Conservation (phyloP, 2,888 invertebrate species). For the Nymphalis polychloros region DNA sequence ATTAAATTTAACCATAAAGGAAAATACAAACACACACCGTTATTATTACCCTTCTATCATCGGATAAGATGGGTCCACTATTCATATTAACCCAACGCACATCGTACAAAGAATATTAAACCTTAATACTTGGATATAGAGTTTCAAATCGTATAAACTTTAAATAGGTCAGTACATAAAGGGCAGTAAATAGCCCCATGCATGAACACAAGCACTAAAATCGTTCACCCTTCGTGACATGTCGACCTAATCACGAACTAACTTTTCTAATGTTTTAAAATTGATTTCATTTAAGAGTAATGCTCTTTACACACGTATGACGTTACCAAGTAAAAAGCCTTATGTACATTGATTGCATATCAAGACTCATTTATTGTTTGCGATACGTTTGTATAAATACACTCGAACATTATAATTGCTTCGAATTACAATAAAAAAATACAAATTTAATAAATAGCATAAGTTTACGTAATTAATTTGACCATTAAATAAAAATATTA, state of each 20-base stretch:
- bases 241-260: constrained; percentile 39
- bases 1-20: constrained; percentile 3
- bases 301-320: constrained; percentile 33
- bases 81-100: constrained; percentile 8
- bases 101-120: constrained; percentile 1
- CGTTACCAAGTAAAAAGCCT: background rate
- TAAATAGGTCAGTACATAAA: constrained; percentile 33
- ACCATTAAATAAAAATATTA: too few species aligned
- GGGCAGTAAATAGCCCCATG: constrained; percentile 41
- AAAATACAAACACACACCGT: constrained; percentile 4
- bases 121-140: background rate
- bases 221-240: constrained; percentile 40
- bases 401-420: too few species aligned
- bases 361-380: too few species aligned
- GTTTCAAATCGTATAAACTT: constrained; percentile 16
- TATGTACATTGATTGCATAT: background rate
- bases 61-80: constrained; percentile 22
- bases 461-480: too few species aligned
- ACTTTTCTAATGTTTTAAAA: constrained; percentile 39
- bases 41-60: constrained; percentile 11
- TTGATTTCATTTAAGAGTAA: constrained; percentile 38
- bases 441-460: too few species aligned
- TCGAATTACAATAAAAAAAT: too few species aligned
- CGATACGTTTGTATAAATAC: too few species aligned
- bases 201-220: constrained; percentile 34